Conservation (phyloP, 2,113 vertebrate genomes). For the Neolamprologus ventralis region DNA sequence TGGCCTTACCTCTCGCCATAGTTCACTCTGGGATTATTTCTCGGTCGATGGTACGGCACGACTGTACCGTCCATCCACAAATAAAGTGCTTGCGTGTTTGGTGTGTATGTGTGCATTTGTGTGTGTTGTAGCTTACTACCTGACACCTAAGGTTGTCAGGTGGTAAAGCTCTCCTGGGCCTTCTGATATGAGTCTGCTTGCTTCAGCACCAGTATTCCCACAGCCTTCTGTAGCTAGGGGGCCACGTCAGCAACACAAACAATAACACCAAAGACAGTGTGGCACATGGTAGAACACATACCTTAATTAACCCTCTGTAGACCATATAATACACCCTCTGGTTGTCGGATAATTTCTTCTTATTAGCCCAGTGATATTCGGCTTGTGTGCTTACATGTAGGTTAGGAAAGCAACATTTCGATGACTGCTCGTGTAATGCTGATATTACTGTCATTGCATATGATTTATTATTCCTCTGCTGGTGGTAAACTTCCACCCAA, state of each 20-base stretch:
- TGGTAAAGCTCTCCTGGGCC: background rate
- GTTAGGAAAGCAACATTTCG: accelerated
- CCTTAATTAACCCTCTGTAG: background rate
- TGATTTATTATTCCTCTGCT: background rate
- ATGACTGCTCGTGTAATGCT: background rate
- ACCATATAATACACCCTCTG: background rate
- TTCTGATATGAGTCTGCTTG: background rate
- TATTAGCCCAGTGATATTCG: background rate
- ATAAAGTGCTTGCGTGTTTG: background rate
- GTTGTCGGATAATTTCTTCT: background rate
- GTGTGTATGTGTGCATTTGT: background rate
- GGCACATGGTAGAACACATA: background rate
- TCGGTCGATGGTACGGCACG: background rate
- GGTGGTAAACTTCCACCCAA: background rate
- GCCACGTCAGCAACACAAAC: background rate
- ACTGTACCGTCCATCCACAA: background rate
- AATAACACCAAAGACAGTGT: background rate
- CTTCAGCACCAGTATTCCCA: background rate
- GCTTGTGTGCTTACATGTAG: background rate
- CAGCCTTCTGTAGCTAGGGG: background rate
- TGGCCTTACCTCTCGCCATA: conserved; percentile 32
- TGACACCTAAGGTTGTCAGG: background rate
- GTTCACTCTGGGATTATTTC: conserved; percentile 20
- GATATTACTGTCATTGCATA: background rate
- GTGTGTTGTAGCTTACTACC: accelerated